Conservation (phyloP, 2,888 invertebrate species). For the Brachynemurus nebulosus region DNA sequence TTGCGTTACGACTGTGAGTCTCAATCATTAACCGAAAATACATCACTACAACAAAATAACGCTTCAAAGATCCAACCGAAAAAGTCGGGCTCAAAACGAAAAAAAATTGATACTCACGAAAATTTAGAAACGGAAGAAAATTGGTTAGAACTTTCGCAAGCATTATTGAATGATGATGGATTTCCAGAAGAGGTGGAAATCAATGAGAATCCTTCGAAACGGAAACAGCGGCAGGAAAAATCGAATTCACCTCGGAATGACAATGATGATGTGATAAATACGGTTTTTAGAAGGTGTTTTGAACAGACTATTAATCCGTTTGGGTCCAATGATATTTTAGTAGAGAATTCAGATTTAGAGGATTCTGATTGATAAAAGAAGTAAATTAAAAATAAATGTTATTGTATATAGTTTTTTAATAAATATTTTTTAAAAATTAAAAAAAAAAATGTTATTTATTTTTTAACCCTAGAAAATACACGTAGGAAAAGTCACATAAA, state of each 20-base stretch:
- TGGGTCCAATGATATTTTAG: conserved; percentile 44
- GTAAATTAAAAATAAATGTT: no score
- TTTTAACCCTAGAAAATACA: no score
- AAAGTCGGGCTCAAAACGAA: conserved; percentile 16
- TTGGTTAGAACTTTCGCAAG: conserved; percentile 10
- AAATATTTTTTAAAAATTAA: no score
- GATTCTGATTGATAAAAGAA: no score
- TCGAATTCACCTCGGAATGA: conserved; percentile 10
- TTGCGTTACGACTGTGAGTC: conserved; percentile 40
- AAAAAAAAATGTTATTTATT: no score
- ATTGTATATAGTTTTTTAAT: no score
- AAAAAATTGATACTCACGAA: conserved; percentile 2
- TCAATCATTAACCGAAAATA: conserved; percentile 26
- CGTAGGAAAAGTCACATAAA: no score
- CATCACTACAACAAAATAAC: conserved; percentile 20
- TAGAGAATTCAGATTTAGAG: conserved; percentile 51
- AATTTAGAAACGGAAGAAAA: conserved; percentile 5
- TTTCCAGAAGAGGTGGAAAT: conserved; percentile 13
- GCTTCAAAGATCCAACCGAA: conserved; percentile 29
- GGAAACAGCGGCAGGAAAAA: conserved; percentile 16
- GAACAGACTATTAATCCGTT: conserved; percentile 55
- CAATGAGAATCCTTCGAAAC: conserved; percentile 18
- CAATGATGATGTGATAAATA: conserved; percentile 38
- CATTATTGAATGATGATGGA: conserved; percentile 12
- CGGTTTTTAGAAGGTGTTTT: conserved; percentile 59